phyloP scores from a whole-genome alignment of 2,113 vertebrate genomes.

The Sorex araneus region DNA sequence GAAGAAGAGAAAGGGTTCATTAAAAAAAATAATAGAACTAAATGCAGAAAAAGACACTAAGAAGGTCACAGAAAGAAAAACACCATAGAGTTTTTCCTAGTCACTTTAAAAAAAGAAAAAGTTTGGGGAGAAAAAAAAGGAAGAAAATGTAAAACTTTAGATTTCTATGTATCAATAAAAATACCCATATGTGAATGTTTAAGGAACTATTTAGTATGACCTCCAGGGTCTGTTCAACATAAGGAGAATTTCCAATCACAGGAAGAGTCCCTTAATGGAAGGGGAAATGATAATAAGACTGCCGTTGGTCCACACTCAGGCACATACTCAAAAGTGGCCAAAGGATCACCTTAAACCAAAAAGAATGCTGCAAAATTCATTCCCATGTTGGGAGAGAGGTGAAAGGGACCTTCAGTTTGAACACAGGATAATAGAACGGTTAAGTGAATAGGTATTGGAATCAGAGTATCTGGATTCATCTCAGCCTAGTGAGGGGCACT shows the following conservation, averaged over 20 bases:
- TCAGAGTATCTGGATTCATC: neutral
- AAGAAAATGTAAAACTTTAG: neutral
- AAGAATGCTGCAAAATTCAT: neutral
- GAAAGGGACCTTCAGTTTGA: neutral
- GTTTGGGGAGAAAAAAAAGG: neutral
- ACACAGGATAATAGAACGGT: neutral
- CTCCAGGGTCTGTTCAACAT: neutral
- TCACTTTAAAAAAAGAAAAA: neutral
- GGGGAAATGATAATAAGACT: neutral
- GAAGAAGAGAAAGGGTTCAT: neutral
- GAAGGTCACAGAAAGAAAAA: slow-evolving; percentile 7
- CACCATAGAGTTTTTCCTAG: neutral
- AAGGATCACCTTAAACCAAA: neutral
- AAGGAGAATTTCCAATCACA: slow-evolving; percentile 1
- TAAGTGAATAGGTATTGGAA: neutral
- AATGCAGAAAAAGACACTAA: neutral
- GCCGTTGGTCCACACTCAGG: neutral
- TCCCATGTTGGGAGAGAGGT: neutral
- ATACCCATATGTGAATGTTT: neutral
- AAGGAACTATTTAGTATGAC: neutral
- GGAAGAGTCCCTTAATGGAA: neutral
- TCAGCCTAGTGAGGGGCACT: neutral
- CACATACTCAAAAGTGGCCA: neutral
- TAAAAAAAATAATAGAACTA: neutral
- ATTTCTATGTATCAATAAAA: neutral